Evolutionary conservation across 1,140 invertebrate genomes (phyloP).

Genomic region (Drosophila oshimai): DNA sequence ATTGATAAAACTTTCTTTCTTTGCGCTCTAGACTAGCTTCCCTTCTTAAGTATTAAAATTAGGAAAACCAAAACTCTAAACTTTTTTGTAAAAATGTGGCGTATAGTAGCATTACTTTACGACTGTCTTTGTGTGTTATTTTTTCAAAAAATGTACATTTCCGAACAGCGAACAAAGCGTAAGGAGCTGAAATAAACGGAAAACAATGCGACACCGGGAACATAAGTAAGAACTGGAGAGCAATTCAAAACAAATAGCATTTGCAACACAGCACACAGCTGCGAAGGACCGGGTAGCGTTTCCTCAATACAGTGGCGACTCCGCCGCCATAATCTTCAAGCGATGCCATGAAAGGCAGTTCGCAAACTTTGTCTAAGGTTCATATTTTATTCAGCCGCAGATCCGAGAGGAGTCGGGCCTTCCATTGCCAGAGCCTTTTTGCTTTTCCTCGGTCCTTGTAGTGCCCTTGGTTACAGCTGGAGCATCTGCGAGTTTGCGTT

Average conservation of each 20-base stretch:
- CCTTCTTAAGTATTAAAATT: too few relatives aligned
- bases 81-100: too few relatives aligned
- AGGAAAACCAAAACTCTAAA: too few relatives aligned
- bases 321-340: constrained; percentile 46
- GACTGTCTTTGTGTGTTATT: too few relatives aligned
- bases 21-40: too few relatives aligned
- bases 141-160: too few relatives aligned
- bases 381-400: constrained; percentile 68
- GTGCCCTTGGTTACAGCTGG: constrained; percentile 29
- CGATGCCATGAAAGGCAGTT: constrained; percentile 63
- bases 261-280: constrained; percentile 33
- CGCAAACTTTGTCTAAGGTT: constrained; percentile 62
- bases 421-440: background rate
- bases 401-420: constrained; percentile 35
- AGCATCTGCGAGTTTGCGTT: constrained; percentile 52
- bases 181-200: background rate
- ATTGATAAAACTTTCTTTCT: too few relatives aligned
- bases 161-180: background rate
- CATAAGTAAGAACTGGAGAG: constrained; percentile 44
- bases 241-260: constrained; percentile 60
- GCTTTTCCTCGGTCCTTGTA: background rate
- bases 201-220: constrained; percentile 22
- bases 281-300: background rate
- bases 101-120: too few relatives aligned
- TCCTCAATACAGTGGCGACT: background rate